Conservation (phyloP, 2,888 invertebrate species). For the Phortica okadai region DNA sequence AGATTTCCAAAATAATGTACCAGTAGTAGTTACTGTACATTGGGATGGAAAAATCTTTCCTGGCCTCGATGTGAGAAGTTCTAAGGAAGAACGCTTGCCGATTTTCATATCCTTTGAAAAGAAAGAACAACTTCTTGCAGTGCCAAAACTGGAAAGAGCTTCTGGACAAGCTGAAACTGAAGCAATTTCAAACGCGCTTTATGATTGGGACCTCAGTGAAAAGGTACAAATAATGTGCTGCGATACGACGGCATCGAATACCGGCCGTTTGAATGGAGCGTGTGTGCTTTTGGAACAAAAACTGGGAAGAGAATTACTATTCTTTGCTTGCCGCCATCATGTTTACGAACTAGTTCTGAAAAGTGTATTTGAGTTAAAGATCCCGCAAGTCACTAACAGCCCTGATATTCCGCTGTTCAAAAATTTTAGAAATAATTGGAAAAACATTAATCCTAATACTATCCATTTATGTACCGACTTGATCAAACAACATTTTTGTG, state of each 20-base stretch:
- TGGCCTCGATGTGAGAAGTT: constrained; percentile 44
- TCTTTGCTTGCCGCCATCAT: constrained; percentile 42
- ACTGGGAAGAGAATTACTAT: constrained; percentile 39
- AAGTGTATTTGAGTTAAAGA: constrained; percentile 47
- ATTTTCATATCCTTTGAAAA: constrained; percentile 53
- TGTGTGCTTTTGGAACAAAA: constrained; percentile 54
- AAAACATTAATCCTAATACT: constrained; percentile 23
- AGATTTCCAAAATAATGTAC: constrained; percentile 65
- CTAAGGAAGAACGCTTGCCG: constrained; percentile 60
- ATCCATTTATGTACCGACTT: background rate
- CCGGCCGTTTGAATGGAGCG: constrained; percentile 54
- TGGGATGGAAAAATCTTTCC: constrained; percentile 66
- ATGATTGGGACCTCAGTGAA: constrained; percentile 49
- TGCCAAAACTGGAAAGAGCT: constrained; percentile 58
- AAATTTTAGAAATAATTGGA: constrained; percentile 29
- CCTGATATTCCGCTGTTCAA: constrained; percentile 50
- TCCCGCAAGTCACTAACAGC: constrained; percentile 49
- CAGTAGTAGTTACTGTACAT: constrained; percentile 61
- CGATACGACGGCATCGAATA: constrained; percentile 57
- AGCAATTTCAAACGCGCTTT: constrained; percentile 50
- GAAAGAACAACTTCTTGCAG: constrained; percentile 59
- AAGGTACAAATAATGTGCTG: constrained; percentile 55
- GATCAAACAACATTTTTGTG: background rate
- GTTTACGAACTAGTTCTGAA: constrained; percentile 46
- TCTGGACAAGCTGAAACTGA: constrained; percentile 44